Percentiles rank a stretch among this genome's conserved stretches.
phyloP scores from a whole-genome alignment of 1,140 invertebrate species.

The Lepidurus arcticus region DNA sequence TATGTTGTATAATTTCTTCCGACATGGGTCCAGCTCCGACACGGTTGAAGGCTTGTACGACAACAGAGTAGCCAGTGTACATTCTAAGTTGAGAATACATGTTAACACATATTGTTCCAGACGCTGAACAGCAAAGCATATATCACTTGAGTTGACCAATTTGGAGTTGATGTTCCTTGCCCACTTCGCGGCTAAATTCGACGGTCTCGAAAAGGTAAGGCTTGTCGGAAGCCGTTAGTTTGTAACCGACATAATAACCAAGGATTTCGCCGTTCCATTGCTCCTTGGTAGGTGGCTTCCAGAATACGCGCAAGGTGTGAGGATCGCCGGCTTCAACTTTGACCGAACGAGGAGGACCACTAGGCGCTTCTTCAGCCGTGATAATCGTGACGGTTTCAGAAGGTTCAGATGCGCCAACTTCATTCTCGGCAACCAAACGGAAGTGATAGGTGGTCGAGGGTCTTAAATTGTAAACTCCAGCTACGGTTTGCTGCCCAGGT shows the following conservation, averaged over 20 bases:
- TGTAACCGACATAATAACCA: slow-evolving; percentile 67
- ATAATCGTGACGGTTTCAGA: slow-evolving; percentile 88
- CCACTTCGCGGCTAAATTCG: slow-evolving; percentile 83
- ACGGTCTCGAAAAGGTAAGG: slow-evolving; percentile 87
- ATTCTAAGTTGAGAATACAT: slow-evolving; percentile 52
- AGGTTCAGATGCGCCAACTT: slow-evolving; percentile 83
- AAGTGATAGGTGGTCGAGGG: slow-evolving; percentile 90
- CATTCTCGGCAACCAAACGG: slow-evolving; percentile 88
- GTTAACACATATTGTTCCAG: not conserved
- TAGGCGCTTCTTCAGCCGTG: slow-evolving; percentile 77
- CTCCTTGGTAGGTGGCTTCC: slow-evolving; percentile 83
- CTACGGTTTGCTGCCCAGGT: slow-evolving; percentile 76
- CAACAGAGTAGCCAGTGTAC: slow-evolving; percentile 89
- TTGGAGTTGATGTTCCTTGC: slow-evolving; percentile 74
- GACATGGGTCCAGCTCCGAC: slow-evolving; percentile 86
- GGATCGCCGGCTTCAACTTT: slow-evolving; percentile 87
- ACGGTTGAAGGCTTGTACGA: slow-evolving; percentile 92
- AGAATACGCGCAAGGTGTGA: slow-evolving; percentile 82
- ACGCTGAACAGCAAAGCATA: not conserved
- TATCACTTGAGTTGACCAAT: slow-evolving; percentile 69
- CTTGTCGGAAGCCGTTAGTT: slow-evolving; percentile 79
- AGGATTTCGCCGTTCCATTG: slow-evolving; percentile 87
- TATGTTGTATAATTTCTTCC: slow-evolving; percentile 80
- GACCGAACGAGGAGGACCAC: slow-evolving; percentile 55
- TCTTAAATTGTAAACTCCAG: slow-evolving; percentile 77